Evolutionary conservation across 2,888 invertebrate species (phyloP), one percentile per base, ranked within the genome.

Genomic region (Drosophila mulleri): DNA sequence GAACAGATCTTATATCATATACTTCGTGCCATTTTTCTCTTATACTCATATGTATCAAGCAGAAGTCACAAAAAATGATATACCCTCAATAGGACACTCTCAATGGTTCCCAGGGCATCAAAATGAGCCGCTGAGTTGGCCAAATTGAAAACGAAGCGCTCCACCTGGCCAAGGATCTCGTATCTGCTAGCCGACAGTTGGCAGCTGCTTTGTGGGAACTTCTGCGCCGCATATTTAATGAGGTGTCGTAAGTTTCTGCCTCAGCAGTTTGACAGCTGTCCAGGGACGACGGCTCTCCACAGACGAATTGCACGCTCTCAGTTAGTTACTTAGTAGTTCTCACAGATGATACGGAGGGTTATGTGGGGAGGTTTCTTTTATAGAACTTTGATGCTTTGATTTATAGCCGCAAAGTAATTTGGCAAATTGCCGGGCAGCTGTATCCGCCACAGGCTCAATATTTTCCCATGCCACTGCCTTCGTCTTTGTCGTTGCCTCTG

Each of bases 341-440:
- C 32, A 6, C 14, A 32, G 6, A 20, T 32, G 11, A 12, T 56
- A 23, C 6, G n/a, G 39, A 7, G n/a, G 39, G 39, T 11, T 11
- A 3, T 2, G 6, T 1, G 9, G 20, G 37, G 35, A 16, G 47
- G 32, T 20, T 20, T 20, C 41, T 54, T 54, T 53, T 29, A 54
- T 23, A 73, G 41, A 59, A 59, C 26, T 57, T 66, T 67, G 63
- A 71, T 68, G 72, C 77, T 80, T 88, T 83, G 83, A 83, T 88
- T 88, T 88, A 85, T 85, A 62, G 75, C 75, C 72, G 18, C 67
- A 68, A 87, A 78, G 82, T 84, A 76, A 84, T 84, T 73, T 82
- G 60, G 29, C 74, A 82, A 84, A 84, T 69, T 75, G 75, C 75
- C 59, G 37, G 47, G 45, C 63, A 41, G 42, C 57, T 53, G 64